These are phyloP conservation scores for Falco peregrinus DNA, from an alignment of 2,797 vertebrate genomes.

Conservation along the genomic window DNA sequence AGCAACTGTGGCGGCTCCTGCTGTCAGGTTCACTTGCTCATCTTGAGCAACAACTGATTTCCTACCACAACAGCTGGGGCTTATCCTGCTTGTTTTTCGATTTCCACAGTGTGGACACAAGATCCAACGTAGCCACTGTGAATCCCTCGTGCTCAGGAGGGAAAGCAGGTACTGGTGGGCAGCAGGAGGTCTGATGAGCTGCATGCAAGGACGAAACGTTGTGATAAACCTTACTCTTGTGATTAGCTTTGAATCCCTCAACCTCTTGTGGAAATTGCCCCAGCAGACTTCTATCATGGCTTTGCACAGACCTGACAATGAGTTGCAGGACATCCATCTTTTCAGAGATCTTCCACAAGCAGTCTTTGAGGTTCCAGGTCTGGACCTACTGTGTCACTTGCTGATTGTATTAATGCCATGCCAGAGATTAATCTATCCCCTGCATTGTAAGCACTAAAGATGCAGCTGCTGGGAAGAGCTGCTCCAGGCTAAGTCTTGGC, in stretches of 20 bases:
- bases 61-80: accelerated
- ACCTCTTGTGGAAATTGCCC: neutral
- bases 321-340: neutral
- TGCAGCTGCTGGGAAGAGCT: neutral
- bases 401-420: neutral
- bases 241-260: neutral
- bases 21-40: neutral
- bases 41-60: neutral
- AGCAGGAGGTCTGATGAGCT: neutral
- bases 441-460: neutral
- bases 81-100: neutral
- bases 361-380: neutral
- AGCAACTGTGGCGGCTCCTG: neutral
- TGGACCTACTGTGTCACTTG: neutral
- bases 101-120: accelerated
- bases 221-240: neutral
- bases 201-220: neutral
- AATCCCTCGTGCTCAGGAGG: neutral
- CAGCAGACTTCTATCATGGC: neutral
- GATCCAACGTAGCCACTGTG: accelerated
- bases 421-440: neutral
- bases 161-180: neutral
- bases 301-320: neutral
- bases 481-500: neutral
- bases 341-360: neutral